phyloP scores from a whole-genome alignment of 2,888 invertebrate genomes.

The Drosophila pseudotakahashii region DNA sequence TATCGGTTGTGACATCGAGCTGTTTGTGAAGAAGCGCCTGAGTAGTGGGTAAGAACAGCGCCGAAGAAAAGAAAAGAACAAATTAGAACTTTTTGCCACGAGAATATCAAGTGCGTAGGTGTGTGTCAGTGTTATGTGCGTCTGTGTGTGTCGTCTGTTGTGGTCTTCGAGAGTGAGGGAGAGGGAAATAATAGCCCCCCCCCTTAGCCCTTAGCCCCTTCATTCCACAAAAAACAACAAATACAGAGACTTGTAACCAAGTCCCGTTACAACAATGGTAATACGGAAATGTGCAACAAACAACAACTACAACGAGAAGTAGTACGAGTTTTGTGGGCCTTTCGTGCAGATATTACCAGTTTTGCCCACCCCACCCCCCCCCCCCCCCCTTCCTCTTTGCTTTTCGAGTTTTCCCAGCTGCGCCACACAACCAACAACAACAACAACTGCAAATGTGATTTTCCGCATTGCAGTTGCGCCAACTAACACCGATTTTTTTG shows the following conservation, averaged over 20 bases:
- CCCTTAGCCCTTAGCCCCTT: neutral
- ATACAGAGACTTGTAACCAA: conserved; percentile 31
- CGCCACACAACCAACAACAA: conserved; percentile 40
- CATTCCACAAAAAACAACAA: conserved; percentile 15
- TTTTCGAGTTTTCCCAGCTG: conserved; percentile 69
- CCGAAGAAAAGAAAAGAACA: conserved; percentile 48
- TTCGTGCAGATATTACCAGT: conserved; percentile 68
- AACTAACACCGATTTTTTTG: conserved; percentile 55
- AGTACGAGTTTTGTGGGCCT: conserved; percentile 47
- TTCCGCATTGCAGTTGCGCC: conserved; percentile 71
- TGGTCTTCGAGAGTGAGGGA: conserved; percentile 8
- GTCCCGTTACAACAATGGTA: conserved; percentile 53
- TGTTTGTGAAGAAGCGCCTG: conserved; percentile 80
- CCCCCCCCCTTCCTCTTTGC: neutral
- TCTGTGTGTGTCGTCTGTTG: conserved; percentile 29
- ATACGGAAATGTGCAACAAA: conserved; percentile 67
- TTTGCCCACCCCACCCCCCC: conserved; percentile 20
- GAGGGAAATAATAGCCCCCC: conserved; percentile 13
- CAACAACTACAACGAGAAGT: conserved; percentile 30
- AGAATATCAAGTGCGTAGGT: conserved; percentile 42
- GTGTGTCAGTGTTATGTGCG: conserved; percentile 11
- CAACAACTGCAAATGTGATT: conserved; percentile 40
- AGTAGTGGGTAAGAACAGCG: conserved; percentile 81
- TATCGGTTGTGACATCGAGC: conserved; percentile 83
- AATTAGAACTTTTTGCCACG: conserved; percentile 43